phyloP scores from a whole-genome alignment of 2,797 vertebrate species.

The Masticophis lateralis region DNA sequence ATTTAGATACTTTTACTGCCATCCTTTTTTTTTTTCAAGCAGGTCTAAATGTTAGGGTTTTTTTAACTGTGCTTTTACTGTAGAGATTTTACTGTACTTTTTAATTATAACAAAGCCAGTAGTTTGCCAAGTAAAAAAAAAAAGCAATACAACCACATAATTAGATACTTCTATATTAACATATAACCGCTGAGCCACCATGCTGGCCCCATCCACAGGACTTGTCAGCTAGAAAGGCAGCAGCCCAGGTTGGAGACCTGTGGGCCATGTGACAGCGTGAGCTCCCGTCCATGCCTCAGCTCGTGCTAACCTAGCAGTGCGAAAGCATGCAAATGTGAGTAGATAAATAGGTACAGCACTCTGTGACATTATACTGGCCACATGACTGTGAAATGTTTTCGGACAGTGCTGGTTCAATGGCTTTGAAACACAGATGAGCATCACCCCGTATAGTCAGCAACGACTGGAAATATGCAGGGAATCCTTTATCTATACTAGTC shows the following conservation, averaged over 20 bases:
- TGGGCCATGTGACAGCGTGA: background rate
- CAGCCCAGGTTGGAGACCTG: background rate
- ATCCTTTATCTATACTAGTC: background rate
- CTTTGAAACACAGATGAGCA: background rate
- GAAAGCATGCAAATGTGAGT: background rate
- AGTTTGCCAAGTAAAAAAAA: constrained; percentile 5
- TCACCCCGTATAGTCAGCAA: background rate
- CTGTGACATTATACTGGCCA: background rate
- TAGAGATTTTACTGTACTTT: background rate
- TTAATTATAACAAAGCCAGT: rapidly evolving
- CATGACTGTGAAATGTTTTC: background rate
- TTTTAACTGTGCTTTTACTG: background rate
- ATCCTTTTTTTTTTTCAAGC: background rate
- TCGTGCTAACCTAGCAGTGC: background rate
- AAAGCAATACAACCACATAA: no score
- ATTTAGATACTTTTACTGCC: background rate
- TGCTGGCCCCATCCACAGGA: no score
- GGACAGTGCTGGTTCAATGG: background rate
- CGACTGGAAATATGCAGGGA: background rate
- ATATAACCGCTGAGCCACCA: background rate
- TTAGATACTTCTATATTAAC: background rate
- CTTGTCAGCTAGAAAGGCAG: background rate
- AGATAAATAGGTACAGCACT: background rate
- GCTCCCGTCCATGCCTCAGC: background rate
- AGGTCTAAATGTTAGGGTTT: background rate